Conservation (phyloP, 2,797 vertebrate species). For the Poeciliopsis infans region DNA sequence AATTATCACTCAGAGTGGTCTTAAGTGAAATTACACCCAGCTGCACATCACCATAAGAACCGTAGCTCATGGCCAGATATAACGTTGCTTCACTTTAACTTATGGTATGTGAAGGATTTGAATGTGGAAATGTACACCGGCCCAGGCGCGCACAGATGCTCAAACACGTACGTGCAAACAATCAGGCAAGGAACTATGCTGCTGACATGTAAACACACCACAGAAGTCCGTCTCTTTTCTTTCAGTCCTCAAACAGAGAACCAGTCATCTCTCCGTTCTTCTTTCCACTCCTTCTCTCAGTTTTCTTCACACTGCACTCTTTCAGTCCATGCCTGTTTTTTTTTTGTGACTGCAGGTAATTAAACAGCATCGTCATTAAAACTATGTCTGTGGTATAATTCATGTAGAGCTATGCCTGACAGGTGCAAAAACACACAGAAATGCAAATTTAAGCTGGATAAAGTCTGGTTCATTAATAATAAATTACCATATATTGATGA, state of each 20-base stretch:
- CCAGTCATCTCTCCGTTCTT: conserved; percentile 56
- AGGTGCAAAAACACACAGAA: neutral
- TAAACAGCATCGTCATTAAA: conserved; percentile 77
- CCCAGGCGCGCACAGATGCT: conserved; percentile 18
- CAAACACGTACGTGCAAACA: conserved; percentile 50
- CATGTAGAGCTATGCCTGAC: conserved; percentile 18
- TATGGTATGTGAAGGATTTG: conserved; percentile 23
- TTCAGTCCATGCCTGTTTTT: conserved; percentile 66
- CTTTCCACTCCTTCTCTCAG: conserved; percentile 50
- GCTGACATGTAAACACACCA: conserved; percentile 75
- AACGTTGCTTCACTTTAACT: conserved; percentile 31
- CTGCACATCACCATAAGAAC: conserved; percentile 36
- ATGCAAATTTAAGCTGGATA: conserved; percentile 9
- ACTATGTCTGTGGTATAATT: conserved; percentile 45
- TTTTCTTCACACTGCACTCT: conserved; percentile 64
- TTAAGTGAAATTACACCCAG: conserved; percentile 46
- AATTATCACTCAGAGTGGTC: conserved; percentile 29
- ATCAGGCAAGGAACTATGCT: conserved; percentile 61
- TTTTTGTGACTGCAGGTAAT: conserved; percentile 54
- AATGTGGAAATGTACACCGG: conserved; percentile 14
- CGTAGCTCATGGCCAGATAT: conserved; percentile 29
- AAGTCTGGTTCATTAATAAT: conserved; percentile 2
- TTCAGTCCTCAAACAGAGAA: conserved; percentile 56
- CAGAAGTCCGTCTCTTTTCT: conserved; percentile 70
- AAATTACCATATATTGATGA: conserved; percentile 46